Base-by-base conservation (phyloP, 2,797 vertebrate species). In the Linurgus olivaceus region DNA sequence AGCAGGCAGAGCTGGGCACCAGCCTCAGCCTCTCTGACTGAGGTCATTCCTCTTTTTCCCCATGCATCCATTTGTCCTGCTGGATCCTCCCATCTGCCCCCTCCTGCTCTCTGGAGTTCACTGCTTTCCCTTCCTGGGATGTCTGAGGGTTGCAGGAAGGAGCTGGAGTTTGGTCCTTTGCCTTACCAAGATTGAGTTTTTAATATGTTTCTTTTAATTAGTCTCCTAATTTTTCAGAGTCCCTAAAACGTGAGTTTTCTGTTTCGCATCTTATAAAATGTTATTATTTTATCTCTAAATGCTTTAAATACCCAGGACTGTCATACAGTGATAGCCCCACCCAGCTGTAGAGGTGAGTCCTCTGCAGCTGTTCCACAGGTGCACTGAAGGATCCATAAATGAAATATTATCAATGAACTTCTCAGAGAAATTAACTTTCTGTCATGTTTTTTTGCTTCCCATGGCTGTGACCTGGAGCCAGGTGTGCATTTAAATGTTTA, bases 371-470 rank as follows among this genome's bases (percentile, higher is more conserved):
- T 47, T 79, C 17, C 25, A 33, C 26, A 11, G 28, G 7, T 5
- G 0, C 17, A 48, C 13, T 50, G 40, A 31, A 68, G 51, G 62
- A 31, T 45, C 29, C 38, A 9, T 48, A 71, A 62, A 29, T 63
- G 6, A 71, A 45, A 31, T 37, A 24, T 2, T 74, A n/a, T 3
- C 25, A 68, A 35, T 31, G 28, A 52, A 35, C 6, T 72, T 78
- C 28, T n/a, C 26, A 33, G 48, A 71, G 3, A 80, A 87, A 57
- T 70, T 35, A 48, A 26, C 12, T 86, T 63, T 8, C 5, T 4
- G 0, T 9, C 8, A 23, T 35, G 10, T 48, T 63, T 51, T 86
- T 72, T 47, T 1, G 13, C 10, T 76, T 55, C 4, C 5, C 1
- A 0, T 45, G 40, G 21, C 44, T 26, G 17, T 72, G 42, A 20